Base-by-base conservation (phyloP, 2,888 invertebrate species). In the Tortricodes alternella region DNA sequence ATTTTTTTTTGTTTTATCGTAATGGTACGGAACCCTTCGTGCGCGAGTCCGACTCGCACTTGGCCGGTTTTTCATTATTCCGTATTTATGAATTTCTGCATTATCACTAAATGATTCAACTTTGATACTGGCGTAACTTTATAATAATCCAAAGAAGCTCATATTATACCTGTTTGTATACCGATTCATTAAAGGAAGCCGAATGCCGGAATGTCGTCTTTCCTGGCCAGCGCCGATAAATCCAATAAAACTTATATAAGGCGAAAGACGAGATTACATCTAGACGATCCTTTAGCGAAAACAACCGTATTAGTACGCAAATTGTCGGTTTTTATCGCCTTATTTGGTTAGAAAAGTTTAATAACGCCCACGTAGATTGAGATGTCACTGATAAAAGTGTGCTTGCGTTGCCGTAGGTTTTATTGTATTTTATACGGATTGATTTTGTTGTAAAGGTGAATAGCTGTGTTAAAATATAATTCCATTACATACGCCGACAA, bases 191-290 rank as follows among this genome's bases (percentile, higher is more conserved):
- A 79, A 73, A 61, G 71, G 71, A 74, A 77, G 60, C 57, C 29
- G 29, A 29, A 29, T 69, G 53, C 60, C 38, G 76, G 85, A 78
- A 85, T 84, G 76, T 66, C 65, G 67, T 51, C 65, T 60, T 53
- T 41, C 48, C 53, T 61, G 66, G 65, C 62, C 70, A 69, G n/a
- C n/a, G n/a, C n/a, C n/a, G 71, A 80, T 80, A 81, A 83, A 82
- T 80, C 76, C 72, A 78, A 80, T 75, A 79, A 81, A 79, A 78
- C 68, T 70, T 64, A 73, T 69, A 74, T 71, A 73, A 79, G 76
- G 75, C 68, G 67, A 74, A 76, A 60, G 72, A 70, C 74, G 60
- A 32, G 82, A 84, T 87, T 77, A 72, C 60, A 83, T 79, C 80
- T 75, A 64, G 60, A 71, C 68, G 65, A 76, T 80, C 77, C 16